Base-by-base conservation (phyloP, 2,797 vertebrate genomes). In the Lepilemur septentrionalis region DNA sequence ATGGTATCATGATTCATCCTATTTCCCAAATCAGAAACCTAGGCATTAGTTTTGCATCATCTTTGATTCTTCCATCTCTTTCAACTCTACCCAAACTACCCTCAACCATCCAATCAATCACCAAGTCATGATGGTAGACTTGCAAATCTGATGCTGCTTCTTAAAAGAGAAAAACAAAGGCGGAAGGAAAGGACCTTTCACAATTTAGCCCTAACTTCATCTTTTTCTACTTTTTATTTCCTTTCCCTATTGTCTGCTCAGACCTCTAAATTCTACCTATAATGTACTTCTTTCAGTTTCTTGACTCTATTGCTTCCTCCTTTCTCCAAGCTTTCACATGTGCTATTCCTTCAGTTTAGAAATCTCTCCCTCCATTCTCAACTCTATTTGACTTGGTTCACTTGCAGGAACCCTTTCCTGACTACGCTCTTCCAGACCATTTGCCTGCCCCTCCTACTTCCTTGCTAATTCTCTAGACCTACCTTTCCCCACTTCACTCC, bases 11-110 rank as follows among this genome's bases (percentile, higher is more conserved):
- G 25, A 73, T 69, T 46, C 35, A 65, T n/a, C 13, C 13, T 61
- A 38, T 41, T 67, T 41, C 35, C 52, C 35, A 69, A 79, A 81
- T 63, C 23, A 84, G 72, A 94, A 92, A 95, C 46, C 15, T 10
- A 88, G 41, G 48, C 41, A 67, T 78, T 89, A 81, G 41, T 89
- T 91, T 75, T 72, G 2, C 38, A 59, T 41, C 59, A 46, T 43
- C 82, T 94, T 90, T 93, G 57, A 86, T 80, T 90, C 80, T 85
- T 90, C n/a, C 30, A 91, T 76, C 18, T 82, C 70, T 70, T 86
- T 83, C 35, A 20, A 55, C 48, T 61, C 89, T 59, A 35, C 12
- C 7, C 25, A 73, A 32, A 88, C 13, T 22, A 83, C 10, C 25
- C 22, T 3, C 17, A 38, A 38, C 6, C 43, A 30, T 48, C 22